Base-by-base conservation (phyloP, 2,113 vertebrate species). In the Symphodus melops region DNA sequence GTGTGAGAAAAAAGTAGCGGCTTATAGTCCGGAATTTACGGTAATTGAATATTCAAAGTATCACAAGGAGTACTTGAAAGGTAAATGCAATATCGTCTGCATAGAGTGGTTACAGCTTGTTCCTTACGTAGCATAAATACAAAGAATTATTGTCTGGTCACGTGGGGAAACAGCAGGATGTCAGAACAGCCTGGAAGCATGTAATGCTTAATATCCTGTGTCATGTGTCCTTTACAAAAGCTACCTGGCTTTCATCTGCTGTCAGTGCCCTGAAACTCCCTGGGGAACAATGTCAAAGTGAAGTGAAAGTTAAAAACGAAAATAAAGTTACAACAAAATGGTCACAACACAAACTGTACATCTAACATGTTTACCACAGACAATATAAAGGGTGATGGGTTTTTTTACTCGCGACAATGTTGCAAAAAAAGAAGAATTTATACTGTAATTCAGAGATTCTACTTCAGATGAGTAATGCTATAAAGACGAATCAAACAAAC, bases 401-500 rank as follows among this genome's bases (percentile, higher is more conserved):
- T 41, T 62, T 60, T 70, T 57, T 19, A 69, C 37, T 41, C 14
- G 46, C 13, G 44, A 13, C 28, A 56, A 6, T 23, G 12, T 28
- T 25, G 25, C 25, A 48, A 62, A 59, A 58, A 19, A 49, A 68
- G 0, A 60, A 63, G 37, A 48, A 72, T 66, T 69, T 7, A 33
- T 54, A 55, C 25, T 60, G 28, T 76, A 57, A 65, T 72, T 75
- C 37, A 54, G 60, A 81, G 60, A 75, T 42, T 54, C n/a, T 46
- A 60, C 58, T 60, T 83, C 53, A 36, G 60, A 75, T 46, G 33
- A 48, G 19, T 62, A 69, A 82, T 83, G 83, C 63, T 44, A 60
- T 65, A 72, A 80, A 84, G 67, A 56, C 81, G 86, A 48, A 86
- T 87, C 62, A 84, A 85, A 80, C 54, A 74, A 23, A 62, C 17